These are phyloP conservation scores for Trichoplusia ni DNA, from an alignment of 1,140 invertebrate species.

Conservation along the genomic window DNA sequence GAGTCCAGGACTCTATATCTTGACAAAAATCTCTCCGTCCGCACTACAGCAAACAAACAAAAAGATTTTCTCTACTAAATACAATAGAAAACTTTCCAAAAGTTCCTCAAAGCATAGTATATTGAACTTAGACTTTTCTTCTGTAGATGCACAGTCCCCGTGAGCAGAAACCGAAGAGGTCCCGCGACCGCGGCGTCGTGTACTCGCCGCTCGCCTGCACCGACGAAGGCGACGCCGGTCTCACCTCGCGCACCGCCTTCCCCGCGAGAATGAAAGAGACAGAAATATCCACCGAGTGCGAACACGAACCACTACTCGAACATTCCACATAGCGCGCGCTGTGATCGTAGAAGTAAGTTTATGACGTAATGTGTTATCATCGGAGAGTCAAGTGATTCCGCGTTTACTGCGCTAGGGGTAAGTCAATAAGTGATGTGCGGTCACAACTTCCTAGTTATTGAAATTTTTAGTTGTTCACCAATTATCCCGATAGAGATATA, in stretches of 20 bases:
- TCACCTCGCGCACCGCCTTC: conserved; percentile 49
- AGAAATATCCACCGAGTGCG: conserved; percentile 38
- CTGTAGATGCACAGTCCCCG: conserved; percentile 50
- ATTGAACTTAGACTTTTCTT: not conserved
- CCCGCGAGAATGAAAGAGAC: conserved; percentile 39
- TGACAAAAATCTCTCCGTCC: too few species aligned
- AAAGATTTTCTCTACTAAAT: too few species aligned
- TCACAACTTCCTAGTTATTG: conserved; percentile 31
- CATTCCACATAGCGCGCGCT: conserved; percentile 70
- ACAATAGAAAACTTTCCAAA: too few species aligned
- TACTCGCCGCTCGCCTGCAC: conserved; percentile 66
- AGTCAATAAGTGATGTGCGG: conserved; percentile 8
- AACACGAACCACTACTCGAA: conserved; percentile 66
- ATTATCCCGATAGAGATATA: conserved; percentile 9
- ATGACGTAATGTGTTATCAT: conserved; percentile 24
- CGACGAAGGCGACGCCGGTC: conserved; percentile 63
- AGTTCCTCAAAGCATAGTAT: too few species aligned
- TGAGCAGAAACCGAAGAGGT: conserved; percentile 36
- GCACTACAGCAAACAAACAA: too few species aligned
- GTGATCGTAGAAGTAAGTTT: conserved; percentile 69
- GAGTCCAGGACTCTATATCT: too few species aligned
- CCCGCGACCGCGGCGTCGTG: conserved; percentile 48
- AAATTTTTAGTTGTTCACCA: conserved; percentile 11
- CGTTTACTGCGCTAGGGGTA: not conserved
- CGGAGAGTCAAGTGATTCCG: not conserved